A percentile compares a stretch with the other conserved stretches of the same genome.
These are phyloP conservation scores for Cylloceria caligata DNA, from an alignment of 2,888 invertebrate species.

Conservation along the genomic window DNA sequence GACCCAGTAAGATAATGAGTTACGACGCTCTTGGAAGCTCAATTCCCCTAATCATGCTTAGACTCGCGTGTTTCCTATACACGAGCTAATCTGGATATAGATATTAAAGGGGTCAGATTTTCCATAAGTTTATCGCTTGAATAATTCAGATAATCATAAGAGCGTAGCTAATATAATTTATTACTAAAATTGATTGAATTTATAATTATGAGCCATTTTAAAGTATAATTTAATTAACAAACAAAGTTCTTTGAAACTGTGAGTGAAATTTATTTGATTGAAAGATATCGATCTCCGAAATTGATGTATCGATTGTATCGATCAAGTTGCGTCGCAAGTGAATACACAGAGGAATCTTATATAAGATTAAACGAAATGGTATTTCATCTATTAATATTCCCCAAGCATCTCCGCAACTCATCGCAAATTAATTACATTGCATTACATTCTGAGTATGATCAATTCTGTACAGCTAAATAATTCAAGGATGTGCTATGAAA, in stretches of 20 bases:
- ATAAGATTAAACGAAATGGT: neutral
- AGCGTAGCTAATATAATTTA: neutral
- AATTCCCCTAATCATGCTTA: slow-evolving; percentile 17
- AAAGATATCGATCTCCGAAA: no score
- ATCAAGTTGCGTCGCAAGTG: slow-evolving; percentile 3
- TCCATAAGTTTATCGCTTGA: neutral
- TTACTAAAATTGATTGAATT: neutral
- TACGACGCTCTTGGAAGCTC: slow-evolving; percentile 36
- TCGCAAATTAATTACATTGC: slow-evolving; percentile 15
- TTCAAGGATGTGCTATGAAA: slow-evolving; percentile 11
- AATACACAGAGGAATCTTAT: slow-evolving; percentile 20
- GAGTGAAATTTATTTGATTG: no score
- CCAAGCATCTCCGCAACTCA: neutral
- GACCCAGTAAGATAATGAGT: slow-evolving; percentile 55
- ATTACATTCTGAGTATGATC: neutral
- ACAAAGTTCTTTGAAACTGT: no score
- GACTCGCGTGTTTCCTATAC: neutral
- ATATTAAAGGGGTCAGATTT: neutral
- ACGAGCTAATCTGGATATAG: neutral
- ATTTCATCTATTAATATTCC: slow-evolving; percentile 10
- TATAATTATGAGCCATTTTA: neutral
- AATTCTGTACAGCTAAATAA: neutral
- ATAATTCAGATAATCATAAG: neutral
- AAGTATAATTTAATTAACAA: neutral
- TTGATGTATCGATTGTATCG: no score